Evolutionary conservation across 2,797 vertebrate genomes (phyloP).

Genomic region (Oreonectes daqikongensis): DNA sequence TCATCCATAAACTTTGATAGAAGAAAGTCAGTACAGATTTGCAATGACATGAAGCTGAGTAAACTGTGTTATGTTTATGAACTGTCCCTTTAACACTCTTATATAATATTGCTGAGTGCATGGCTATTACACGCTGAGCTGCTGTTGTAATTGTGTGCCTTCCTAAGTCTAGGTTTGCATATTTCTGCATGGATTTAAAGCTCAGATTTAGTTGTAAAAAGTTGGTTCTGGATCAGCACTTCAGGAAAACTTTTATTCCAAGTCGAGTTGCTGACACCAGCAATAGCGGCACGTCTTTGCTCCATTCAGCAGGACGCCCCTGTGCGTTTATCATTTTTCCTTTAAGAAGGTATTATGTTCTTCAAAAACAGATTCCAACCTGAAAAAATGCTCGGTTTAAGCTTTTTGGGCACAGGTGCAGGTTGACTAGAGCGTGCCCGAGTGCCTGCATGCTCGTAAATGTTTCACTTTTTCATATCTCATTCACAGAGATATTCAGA

Average conservation of each 20-base stretch:
- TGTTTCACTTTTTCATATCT: conserved; percentile 5
- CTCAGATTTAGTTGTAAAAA: conserved; percentile 23
- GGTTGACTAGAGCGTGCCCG: conserved; percentile 9
- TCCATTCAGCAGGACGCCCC: conserved; percentile 8
- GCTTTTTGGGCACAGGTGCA: conserved; percentile 17
- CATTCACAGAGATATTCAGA: conserved; percentile 8
- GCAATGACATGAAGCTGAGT: neutral
- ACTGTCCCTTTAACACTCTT: neutral
- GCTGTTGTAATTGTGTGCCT: neutral
- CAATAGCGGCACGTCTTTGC: conserved; percentile 25
- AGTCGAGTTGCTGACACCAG: conserved; percentile 42
- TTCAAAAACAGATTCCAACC: conserved; percentile 6
- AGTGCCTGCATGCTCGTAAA: neutral
- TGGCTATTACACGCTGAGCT: neutral
- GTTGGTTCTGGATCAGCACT: conserved; percentile 42
- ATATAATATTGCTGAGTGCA: neutral
- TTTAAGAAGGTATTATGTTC: conserved; percentile 31
- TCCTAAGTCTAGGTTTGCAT: neutral
- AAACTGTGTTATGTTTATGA: neutral
- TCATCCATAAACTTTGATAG: neutral
- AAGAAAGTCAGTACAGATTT: neutral
- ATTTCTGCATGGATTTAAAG: conserved; percentile 25
- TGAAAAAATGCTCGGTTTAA: conserved; percentile 37
- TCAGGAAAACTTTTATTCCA: conserved; percentile 32
- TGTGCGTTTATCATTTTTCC: conserved; percentile 30